Percentiles rank a stretch among this genome's conserved stretches.
Conservation (phyloP, 2,113 vertebrate genomes). For the Erythrocercus mccallii region DNA sequence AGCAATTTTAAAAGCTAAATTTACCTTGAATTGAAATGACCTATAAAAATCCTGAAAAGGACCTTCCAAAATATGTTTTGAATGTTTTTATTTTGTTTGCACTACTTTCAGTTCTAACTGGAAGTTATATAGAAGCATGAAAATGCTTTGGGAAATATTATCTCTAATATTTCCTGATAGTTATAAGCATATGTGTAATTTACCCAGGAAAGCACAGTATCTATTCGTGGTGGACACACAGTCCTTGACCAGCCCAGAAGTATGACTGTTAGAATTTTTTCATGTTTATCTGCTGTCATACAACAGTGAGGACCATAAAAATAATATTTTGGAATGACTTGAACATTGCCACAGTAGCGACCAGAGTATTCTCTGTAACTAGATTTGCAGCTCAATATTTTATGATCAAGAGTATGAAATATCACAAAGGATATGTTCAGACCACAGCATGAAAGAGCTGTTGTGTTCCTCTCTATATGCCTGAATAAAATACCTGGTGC, state of each 20-base stretch:
- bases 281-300: not conserved
- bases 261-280: not conserved
- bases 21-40: not conserved
- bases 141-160: not conserved
- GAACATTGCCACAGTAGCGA: rapidly evolving
- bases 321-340: not conserved
- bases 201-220: not conserved
- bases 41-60: not conserved
- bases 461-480: not conserved
- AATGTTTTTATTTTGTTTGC: not conserved
- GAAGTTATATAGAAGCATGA: not conserved
- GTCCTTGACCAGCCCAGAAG: not conserved
- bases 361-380: not conserved
- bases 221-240: not conserved
- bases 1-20: not conserved
- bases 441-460: not conserved
- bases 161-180: not conserved
- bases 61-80: not conserved
- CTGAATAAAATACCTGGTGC: not conserved
- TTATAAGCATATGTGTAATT: not conserved
- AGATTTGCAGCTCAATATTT: not conserved
- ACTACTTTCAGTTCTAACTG: not conserved
- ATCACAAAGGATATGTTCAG: not conserved
- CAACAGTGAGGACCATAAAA: not conserved
- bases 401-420: not conserved